A percentile compares a stretch with the other conserved stretches of the same genome.
Evolutionary conservation across 2,888 invertebrate genomes (phyloP).

Genomic region (Calameuta idolon): DNA sequence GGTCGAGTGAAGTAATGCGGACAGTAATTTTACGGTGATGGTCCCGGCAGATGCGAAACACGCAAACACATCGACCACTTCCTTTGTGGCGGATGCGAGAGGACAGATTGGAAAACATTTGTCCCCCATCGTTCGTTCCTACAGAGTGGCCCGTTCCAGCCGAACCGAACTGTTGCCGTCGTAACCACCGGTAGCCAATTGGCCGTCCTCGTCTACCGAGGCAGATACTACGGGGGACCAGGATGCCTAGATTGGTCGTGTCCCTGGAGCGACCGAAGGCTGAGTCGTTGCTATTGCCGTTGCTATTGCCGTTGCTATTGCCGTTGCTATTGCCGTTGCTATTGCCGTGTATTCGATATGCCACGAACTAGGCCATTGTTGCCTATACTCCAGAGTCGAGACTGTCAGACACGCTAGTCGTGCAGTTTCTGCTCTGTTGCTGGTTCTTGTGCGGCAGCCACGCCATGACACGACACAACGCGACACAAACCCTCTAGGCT

Average conservation of each 20-base stretch:
- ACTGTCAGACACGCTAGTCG: background rate
- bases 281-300: background rate
- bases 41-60: conserved; percentile 41
- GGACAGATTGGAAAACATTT: conserved; percentile 54
- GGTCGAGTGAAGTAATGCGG: conserved; percentile 27
- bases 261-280: background rate
- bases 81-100: conserved; percentile 45
- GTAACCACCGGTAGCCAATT: background rate
- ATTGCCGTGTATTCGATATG: background rate
- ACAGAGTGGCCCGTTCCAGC: background rate
- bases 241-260: background rate
- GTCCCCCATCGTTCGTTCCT: conserved; percentile 26
- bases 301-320: background rate
- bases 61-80: conserved; percentile 50
- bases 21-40: conserved; percentile 32
- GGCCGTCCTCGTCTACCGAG: background rate
- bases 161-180: background rate
- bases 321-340: background rate
- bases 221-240: background rate
- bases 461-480: background rate
- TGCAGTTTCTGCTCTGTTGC: background rate
- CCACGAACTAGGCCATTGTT: background rate
- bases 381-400: background rate
- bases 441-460: background rate
- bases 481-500: conserved; percentile 8